These are phyloP conservation scores for Lanistes nyassanus DNA, from an alignment of 1,140 invertebrate species.

Conservation along the genomic window DNA sequence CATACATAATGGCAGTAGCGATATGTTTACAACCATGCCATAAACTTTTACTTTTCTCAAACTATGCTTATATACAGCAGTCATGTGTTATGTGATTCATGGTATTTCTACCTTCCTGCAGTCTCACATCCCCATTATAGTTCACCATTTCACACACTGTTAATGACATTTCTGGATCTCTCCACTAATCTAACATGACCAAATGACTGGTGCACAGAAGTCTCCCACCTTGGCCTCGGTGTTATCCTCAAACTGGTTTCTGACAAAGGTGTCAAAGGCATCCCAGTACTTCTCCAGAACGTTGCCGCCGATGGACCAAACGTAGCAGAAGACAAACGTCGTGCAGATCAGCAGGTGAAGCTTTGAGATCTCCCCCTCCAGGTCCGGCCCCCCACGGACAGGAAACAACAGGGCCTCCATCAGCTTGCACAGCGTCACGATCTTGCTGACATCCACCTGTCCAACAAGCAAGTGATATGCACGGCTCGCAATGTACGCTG, in stretches of 20 bases:
- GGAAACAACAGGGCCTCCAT: slow-evolving; percentile 76
- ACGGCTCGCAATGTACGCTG: too few relatives aligned
- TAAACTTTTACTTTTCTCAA: too few relatives aligned
- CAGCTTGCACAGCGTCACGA: slow-evolving; percentile 77
- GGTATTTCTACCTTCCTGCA: too few relatives aligned
- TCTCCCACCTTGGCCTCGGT: slow-evolving; percentile 70
- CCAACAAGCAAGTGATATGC: too few relatives aligned
- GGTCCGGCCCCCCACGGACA: slow-evolving; percentile 67
- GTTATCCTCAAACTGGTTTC: slow-evolving; percentile 77
- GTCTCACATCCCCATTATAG: too few relatives aligned
- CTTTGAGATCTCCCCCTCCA: slow-evolving; percentile 61
- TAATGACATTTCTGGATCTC: too few relatives aligned
- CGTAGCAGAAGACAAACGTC: slow-evolving; percentile 79
- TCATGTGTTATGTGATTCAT: too few relatives aligned
- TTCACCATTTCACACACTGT: too few relatives aligned
- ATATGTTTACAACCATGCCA: not conserved
- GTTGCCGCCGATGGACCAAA: slow-evolving; percentile 87
- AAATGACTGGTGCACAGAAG: too few relatives aligned
- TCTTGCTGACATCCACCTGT: slow-evolving; percentile 86
- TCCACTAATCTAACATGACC: too few relatives aligned
- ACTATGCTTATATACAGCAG: too few relatives aligned
- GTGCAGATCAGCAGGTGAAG: slow-evolving; percentile 74
- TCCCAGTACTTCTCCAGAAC: slow-evolving; percentile 76
- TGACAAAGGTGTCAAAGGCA: slow-evolving; percentile 77
- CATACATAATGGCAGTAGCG: not conserved